Evolutionary conservation across 2,113 vertebrate genomes (phyloP).

Genomic region (Halcyon senegalensis): DNA sequence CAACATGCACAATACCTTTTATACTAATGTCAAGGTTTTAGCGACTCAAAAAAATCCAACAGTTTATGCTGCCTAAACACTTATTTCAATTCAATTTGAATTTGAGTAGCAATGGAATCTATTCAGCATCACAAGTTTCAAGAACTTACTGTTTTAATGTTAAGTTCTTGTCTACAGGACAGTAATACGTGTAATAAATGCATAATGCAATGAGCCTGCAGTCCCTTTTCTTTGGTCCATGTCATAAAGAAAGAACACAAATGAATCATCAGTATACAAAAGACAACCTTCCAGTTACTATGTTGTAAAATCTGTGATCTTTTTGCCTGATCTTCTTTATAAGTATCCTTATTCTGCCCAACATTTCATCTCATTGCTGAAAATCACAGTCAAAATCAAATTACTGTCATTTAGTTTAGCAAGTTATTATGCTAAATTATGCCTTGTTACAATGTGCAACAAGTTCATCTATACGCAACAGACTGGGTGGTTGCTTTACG

Average conservation of each 20-base stretch:
- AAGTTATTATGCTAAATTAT: not conserved
- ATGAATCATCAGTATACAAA: fast-evolving
- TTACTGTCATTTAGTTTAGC: not conserved
- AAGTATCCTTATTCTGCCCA: not conserved
- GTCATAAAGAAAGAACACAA: not conserved
- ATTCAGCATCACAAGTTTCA: not conserved
- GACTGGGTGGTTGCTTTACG: fast-evolving
- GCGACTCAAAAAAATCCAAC: fast-evolving
- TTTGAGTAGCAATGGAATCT: not conserved
- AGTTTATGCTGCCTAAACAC: not conserved
- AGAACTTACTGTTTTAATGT: not conserved
- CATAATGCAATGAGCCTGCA: not conserved
- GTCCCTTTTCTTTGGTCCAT: not conserved
- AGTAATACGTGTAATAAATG: not conserved
- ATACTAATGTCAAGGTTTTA: not conserved
- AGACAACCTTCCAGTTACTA: not conserved
- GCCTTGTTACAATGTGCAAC: not conserved
- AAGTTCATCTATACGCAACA: not conserved
- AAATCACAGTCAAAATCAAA: not conserved
- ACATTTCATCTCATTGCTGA: not conserved
- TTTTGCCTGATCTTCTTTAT: not conserved
- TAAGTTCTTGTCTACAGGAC: not conserved
- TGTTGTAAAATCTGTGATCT: not conserved
- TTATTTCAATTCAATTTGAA: not conserved
- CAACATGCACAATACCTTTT: not conserved